Percentiles rank a stretch among this genome's conserved stretches.
These are phyloP conservation scores for Baryphthengus martii DNA, from an alignment of 2,113 vertebrate species.

Conservation along the genomic window DNA sequence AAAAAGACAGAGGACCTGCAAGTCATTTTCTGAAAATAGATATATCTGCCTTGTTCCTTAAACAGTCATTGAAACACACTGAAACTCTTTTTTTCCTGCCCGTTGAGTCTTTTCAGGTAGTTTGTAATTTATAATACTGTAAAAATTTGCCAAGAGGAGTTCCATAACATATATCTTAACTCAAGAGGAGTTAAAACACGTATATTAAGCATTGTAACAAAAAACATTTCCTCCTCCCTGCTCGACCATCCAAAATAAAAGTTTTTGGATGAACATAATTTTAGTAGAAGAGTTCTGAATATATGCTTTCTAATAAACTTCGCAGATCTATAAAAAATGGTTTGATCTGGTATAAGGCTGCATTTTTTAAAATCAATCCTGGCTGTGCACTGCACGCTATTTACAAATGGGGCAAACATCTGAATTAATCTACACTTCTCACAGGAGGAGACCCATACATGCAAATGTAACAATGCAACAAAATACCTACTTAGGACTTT, in stretches of 20 bases:
- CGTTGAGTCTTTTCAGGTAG: background rate
- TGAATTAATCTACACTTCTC: background rate
- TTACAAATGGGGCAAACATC: background rate
- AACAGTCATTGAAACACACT: background rate
- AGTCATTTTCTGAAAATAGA: background rate
- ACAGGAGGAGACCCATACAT: background rate
- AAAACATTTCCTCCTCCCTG: too few relatives aligned
- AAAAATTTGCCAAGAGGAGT: background rate
- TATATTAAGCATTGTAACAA: too few relatives aligned
- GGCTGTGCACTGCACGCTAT: background rate
- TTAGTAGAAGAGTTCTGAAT: background rate
- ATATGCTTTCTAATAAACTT: background rate
- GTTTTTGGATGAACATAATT: background rate
- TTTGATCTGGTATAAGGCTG: background rate
- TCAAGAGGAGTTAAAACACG: background rate
- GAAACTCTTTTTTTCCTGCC: background rate
- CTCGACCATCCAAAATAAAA: background rate
- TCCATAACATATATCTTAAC: background rate
- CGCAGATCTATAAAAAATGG: background rate
- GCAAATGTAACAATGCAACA: background rate
- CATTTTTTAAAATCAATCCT: background rate
- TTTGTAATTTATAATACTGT: background rate
- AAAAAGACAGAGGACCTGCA: background rate
- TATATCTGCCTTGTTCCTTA: background rate
- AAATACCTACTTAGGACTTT: background rate